Evolutionary conservation across 1,140 invertebrate genomes (phyloP).

Genomic region (Ctenoplectra terminalis): DNA sequence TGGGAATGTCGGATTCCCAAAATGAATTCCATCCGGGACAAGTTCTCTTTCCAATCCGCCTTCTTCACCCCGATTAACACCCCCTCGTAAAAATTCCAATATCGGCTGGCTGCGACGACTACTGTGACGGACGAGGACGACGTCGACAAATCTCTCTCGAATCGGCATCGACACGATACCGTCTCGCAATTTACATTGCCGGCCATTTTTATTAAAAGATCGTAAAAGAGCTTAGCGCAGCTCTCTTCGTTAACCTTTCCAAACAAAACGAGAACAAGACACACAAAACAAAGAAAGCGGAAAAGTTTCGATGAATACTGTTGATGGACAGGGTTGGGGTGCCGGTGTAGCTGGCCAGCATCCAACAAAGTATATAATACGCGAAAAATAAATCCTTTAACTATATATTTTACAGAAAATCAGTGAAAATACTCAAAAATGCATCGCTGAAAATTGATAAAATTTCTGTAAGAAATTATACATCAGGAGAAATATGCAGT

Average conservation of each 20-base stretch:
- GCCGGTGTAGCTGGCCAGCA: constrained; percentile 42
- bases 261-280: not conserved
- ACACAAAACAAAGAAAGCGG: not conserved
- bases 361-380: too few species aligned
- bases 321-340: not conserved
- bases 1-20: not conserved
- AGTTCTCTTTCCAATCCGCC: not conserved
- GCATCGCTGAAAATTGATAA: too few species aligned
- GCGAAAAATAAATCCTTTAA: too few species aligned
- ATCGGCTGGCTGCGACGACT: not conserved
- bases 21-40: constrained; percentile 23
- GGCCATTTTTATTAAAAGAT: constrained; percentile 39
- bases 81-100: constrained; percentile 36
- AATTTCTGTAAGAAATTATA: too few species aligned
- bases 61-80: constrained; percentile 8
- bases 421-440: too few species aligned
- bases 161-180: not conserved
- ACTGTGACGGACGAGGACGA: not conserved
- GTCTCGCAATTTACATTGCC: constrained; percentile 21
- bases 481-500: too few species aligned
- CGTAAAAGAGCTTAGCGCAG: constrained; percentile 1
- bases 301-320: too few species aligned
- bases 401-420: too few species aligned
- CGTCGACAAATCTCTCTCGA: constrained; percentile 23
- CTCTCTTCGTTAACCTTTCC: constrained; percentile 38